Base-by-base conservation (phyloP, 1,140 invertebrate genomes). In the Drosophila sp. region DNA sequence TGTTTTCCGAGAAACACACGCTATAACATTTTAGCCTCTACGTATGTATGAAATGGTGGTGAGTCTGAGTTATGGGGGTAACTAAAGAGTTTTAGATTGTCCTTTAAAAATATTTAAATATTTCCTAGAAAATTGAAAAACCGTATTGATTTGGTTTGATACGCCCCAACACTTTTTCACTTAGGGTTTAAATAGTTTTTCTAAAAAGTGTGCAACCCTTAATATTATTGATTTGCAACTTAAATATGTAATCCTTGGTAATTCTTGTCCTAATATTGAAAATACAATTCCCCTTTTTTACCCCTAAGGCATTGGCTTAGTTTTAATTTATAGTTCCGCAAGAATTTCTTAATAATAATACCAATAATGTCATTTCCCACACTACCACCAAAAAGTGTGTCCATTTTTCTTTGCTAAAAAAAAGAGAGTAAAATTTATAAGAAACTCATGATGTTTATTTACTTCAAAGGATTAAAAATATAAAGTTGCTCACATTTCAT, bases 1-100 rank as follows among this genome's bases (percentile, higher is more conserved):
- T 87, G 64, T 66, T 65, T 87, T 87, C 83, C 66, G 56, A 72
- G 83, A 89, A 87, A 69, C 1, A 70, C 17, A 69, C 10, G 65
- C 70, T 79, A 72, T 77, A 69, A 71, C 72, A 23, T 65, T 73
- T 66, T 63, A 66, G 62, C 75, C 17, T 17, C 17, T 17, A 17
- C 0, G 17, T 17, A 17, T 85, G 76, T 76, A 85, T 85, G 75
- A 85, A 65, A 4, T n/a, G 30, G 6, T 27, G 56, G 3, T 33
- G 29, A 4, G 17, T n/a, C 7, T 40, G 54, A 47, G 5, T 8
- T 35, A 35, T 30, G 29, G 10, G 64, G 17, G 25, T 25, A 56
- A 56, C 30, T 33, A 56, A 56, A 32, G 55, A 35, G 32, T 25
- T 50, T 50, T 5, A 10, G 23, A 27, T 50, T 50, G 7, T 50